phyloP scores from a whole-genome alignment of 2,797 vertebrate genomes.

The Chaetophractus vellerosus region DNA sequence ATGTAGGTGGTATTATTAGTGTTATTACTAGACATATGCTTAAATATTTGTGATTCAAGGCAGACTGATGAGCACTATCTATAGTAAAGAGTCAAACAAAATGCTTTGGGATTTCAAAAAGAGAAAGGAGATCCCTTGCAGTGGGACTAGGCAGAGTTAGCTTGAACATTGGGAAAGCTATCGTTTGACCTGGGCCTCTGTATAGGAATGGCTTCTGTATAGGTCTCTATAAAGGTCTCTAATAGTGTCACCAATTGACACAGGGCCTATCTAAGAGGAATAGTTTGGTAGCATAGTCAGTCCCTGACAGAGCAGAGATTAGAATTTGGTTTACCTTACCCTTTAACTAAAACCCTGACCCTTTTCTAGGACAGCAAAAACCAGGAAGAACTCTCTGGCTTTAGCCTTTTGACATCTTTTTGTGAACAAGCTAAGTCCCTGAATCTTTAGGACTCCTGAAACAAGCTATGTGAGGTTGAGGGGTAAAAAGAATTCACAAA shows the following conservation, averaged over 20 bases:
- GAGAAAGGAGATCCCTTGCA: not conserved
- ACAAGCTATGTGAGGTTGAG: slow-evolving; percentile 14
- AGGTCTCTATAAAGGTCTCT: not conserved
- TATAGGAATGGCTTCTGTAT: not conserved
- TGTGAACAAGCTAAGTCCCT: slow-evolving; percentile 36
- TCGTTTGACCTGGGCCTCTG: not conserved
- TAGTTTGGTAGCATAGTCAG: not conserved
- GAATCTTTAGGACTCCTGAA: not conserved
- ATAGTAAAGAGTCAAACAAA: not conserved
- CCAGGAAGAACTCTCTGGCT: not conserved
- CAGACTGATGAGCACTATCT: not conserved
- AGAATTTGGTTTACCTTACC: not conserved
- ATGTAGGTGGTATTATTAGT: not conserved
- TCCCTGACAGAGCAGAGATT: not conserved
- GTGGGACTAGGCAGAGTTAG: not conserved
- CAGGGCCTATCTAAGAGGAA: not conserved
- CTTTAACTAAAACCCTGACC: not conserved
- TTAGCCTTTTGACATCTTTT: not conserved
- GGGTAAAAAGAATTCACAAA: slow-evolving; percentile 8
- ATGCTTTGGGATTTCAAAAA: not conserved
- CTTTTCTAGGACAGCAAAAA: not conserved
- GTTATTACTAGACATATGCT: not conserved
- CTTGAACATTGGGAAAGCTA: not conserved
- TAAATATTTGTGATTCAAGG: not conserved
- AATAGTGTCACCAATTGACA: not conserved